Evolutionary conservation across 2,797 vertebrate genomes (phyloP).

Genomic region (Diplodus sargus): DNA sequence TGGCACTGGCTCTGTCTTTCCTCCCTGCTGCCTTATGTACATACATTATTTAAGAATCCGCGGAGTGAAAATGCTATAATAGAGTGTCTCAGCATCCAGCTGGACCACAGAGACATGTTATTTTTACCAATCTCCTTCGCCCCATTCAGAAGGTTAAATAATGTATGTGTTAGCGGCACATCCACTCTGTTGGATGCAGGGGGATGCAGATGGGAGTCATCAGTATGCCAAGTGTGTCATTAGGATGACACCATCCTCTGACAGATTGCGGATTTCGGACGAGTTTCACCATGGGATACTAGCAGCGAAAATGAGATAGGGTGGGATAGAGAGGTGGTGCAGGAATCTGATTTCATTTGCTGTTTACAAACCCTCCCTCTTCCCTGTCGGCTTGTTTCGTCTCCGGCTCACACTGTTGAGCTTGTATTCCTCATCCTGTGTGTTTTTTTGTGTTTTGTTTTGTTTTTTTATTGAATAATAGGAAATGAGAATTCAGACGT

Average conservation of each 20-base stretch:
- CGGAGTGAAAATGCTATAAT: conserved; percentile 70
- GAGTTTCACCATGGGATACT: conserved; percentile 56
- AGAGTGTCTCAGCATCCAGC: conserved; percentile 69
- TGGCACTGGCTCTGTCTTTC: conserved; percentile 33
- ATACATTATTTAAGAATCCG: conserved; percentile 84
- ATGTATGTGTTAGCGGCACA: conserved; percentile 71
- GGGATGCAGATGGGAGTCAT: conserved; percentile 70
- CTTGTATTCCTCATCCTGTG: conserved; percentile 23
- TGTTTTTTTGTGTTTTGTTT: neutral
- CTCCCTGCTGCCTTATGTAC: conserved; percentile 68
- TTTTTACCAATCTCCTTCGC: conserved; percentile 73
- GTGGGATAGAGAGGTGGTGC: conserved; percentile 43
- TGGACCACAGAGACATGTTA: conserved; percentile 73
- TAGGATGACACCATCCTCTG: conserved; percentile 70
- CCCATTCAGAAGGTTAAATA: conserved; percentile 75
- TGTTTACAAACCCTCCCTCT: conserved; percentile 13
- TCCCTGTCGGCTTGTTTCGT: conserved; percentile 39
- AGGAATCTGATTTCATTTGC: conserved; percentile 61
- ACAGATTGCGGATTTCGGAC: conserved; percentile 67
- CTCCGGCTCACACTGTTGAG: conserved; percentile 27
- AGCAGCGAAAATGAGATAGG: conserved; percentile 61
- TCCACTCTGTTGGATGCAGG: conserved; percentile 44
- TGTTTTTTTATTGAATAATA: conserved; percentile 40
- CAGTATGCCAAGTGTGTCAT: conserved; percentile 77
- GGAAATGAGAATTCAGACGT: conserved; percentile 30